Conservation (phyloP, 2,797 vertebrate genomes). For the Gymnodraco acuticeps region DNA sequence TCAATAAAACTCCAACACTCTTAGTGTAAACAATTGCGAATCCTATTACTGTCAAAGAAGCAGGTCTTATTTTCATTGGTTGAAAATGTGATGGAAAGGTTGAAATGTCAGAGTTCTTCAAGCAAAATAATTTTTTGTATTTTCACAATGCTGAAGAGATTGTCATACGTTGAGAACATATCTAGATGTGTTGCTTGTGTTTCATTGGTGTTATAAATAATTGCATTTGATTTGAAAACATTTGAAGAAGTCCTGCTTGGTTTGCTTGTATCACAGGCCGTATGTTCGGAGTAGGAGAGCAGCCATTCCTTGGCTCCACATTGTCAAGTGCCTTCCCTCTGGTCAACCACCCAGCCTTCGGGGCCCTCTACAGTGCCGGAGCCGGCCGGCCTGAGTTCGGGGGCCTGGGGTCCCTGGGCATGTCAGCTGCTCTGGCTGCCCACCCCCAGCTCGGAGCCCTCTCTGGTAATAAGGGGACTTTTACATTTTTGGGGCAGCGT, state of each 20-base stretch:
- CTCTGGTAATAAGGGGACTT: constrained; percentile 85
- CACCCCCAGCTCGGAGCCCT: constrained; percentile 93
- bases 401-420: constrained; percentile 91
- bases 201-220: constrained; percentile 1
- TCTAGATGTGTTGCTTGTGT: constrained; percentile 41
- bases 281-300: constrained; percentile 92
- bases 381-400: constrained; percentile 94
- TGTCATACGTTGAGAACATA: constrained; percentile 13
- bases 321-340: constrained; percentile 96
- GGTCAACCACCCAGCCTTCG: constrained; percentile 94
- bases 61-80: constrained; percentile 7
- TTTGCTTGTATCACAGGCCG: constrained; percentile 84
- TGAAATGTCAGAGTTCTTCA: constrained; percentile 4
- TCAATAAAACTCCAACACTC: not conserved
- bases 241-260: constrained; percentile 33
- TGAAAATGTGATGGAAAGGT: constrained; percentile 7
- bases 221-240: constrained; percentile 24
- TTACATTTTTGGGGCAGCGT: constrained; percentile 22
- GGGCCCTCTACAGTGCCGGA: constrained; percentile 91
- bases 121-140: not conserved
- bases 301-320: constrained; percentile 93
- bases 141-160: constrained; percentile 1
- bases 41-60: constrained; percentile 11
- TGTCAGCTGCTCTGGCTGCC: constrained; percentile 91
- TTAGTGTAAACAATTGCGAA: constrained; percentile 20